Conservation (phyloP, 2,888 invertebrate species). For the Sycophila texana region DNA sequence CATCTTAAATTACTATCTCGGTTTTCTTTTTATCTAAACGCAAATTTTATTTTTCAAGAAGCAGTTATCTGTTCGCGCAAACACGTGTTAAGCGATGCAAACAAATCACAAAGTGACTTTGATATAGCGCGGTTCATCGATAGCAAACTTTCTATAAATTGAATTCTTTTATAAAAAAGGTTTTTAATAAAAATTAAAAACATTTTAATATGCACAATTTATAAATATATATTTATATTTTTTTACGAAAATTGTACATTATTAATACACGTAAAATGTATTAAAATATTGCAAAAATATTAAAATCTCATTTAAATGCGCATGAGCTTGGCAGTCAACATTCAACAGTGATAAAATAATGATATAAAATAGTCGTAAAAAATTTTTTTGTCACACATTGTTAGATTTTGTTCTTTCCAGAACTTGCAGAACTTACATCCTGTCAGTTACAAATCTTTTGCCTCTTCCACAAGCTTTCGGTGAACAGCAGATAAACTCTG, state of each 20-base stretch:
- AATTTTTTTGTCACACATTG: conserved; percentile 1
- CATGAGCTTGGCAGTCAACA: conserved; percentile 25
- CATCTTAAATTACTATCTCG: too few species aligned
- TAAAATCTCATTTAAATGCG: conserved; percentile 33
- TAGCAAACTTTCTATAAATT: neutral
- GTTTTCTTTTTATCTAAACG: too few species aligned
- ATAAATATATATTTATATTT: conserved; percentile 32
- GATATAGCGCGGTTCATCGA: neutral
- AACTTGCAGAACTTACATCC: neutral
- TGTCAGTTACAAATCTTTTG: conserved; percentile 29
- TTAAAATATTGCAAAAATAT: conserved; percentile 39
- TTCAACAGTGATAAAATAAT: conserved; percentile 38
- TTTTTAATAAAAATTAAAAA: conserved; percentile 2
- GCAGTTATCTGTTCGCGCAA: neutral
- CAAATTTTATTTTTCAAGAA: neutral
- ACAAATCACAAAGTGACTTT: neutral
- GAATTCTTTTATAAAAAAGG: neutral
- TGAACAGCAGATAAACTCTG: conserved; percentile 77
- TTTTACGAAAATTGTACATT: conserved; percentile 24
- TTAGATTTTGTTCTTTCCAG: conserved; percentile 18
- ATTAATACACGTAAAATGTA: conserved; percentile 23
- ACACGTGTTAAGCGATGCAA: neutral
- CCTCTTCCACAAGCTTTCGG: conserved; percentile 75
- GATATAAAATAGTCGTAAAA: conserved; percentile 21
- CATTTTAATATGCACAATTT: conserved; percentile 11